Conservation (phyloP, 2,888 invertebrate genomes). For the Cosmia trapezina region DNA sequence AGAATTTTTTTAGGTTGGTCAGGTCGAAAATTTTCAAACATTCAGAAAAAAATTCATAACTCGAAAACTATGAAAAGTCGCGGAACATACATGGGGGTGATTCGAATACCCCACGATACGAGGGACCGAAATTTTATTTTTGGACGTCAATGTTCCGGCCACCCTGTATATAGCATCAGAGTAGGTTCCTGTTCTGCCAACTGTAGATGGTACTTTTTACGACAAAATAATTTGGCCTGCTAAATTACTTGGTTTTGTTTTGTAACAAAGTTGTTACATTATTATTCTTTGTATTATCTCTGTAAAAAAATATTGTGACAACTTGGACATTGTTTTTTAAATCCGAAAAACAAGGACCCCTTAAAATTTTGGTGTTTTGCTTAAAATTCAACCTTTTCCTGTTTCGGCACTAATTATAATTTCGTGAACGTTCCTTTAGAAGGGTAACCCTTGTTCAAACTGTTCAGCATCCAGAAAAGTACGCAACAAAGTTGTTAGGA, state of each 20-base stretch:
- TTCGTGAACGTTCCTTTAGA: conserved; percentile 61
- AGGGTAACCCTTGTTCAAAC: conserved; percentile 69
- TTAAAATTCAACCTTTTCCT: conserved; percentile 49
- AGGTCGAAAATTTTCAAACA: too few relatives aligned
- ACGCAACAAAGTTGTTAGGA: conserved; percentile 57
- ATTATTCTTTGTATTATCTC: not conserved
- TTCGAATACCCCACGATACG: too few relatives aligned
- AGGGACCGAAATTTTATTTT: too few relatives aligned
- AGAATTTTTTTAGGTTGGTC: too few relatives aligned
- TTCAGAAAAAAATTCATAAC: too few relatives aligned
- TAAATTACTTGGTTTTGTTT: not conserved
- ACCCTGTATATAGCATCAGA: too few relatives aligned
- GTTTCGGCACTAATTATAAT: conserved; percentile 66
- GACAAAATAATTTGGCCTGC: not conserved
- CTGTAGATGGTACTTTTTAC: too few relatives aligned
- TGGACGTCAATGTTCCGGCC: too few relatives aligned
- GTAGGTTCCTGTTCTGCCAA: too few relatives aligned
- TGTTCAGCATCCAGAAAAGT: conserved; percentile 62
- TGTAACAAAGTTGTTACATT: too few relatives aligned
- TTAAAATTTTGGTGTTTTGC: conserved; percentile 11
- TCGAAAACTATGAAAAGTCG: too few relatives aligned
- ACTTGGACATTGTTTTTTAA: not conserved
- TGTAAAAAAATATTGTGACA: not conserved
- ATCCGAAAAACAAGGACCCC: conserved; percentile 17
- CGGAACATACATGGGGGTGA: too few relatives aligned